Percentiles rank a stretch among this genome's conserved stretches.
phyloP scores from a whole-genome alignment of 2,888 invertebrate species.

The Tinea pellionella region DNA sequence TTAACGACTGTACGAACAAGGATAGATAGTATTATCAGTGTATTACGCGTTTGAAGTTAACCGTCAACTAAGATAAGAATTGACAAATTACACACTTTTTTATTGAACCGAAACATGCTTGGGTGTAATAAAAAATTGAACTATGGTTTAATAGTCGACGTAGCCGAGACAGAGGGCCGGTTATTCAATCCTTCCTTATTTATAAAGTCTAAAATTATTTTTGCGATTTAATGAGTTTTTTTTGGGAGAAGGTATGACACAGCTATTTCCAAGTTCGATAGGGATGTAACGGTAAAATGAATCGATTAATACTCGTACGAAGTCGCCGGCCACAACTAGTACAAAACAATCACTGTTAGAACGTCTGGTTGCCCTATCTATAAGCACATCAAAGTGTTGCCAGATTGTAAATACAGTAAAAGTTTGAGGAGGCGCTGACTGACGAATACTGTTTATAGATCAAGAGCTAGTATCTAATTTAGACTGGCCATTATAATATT shows the following conservation, averaged over 20 bases:
- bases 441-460: background rate
- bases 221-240: no score
- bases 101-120: no score
- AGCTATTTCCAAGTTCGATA: no score
- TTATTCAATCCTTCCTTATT: no score
- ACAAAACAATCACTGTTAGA: no score
- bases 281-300: no score
- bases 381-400: conserved; percentile 2
- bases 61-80: background rate
- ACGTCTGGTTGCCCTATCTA: background rate
- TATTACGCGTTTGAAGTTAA: background rate
- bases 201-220: no score
- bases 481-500: no score
- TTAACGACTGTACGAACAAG: background rate
- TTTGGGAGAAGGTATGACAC: no score
- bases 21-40: background rate
- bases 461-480: background rate
- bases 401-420: background rate
- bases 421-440: conserved; percentile 1
- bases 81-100: background rate
- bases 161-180: no score
- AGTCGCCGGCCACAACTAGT: no score
- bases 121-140: background rate
- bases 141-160: background rate
- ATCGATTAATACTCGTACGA: no score